Percentiles rank a stretch among this genome's conserved stretches.
phyloP scores from a whole-genome alignment of 35 echinoderm and acorn worm species.

The Nesometra sesokonis region DNA sequence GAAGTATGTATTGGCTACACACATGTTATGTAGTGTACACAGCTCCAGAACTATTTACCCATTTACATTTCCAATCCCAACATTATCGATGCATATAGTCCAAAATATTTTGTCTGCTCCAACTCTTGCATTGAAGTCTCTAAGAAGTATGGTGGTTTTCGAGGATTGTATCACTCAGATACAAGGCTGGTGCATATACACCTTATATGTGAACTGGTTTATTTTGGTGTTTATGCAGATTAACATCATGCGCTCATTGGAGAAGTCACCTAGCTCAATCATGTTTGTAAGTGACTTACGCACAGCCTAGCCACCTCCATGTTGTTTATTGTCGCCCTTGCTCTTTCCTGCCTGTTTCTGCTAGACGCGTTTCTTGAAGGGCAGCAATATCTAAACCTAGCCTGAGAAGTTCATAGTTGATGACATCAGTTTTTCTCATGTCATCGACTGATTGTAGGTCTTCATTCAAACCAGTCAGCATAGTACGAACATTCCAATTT shows the following conservation, averaged over 20 bases:
- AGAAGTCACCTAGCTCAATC: background rate
- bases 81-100: background rate
- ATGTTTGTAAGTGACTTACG: conserved; percentile 1
- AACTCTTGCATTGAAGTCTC: conserved; percentile 23
- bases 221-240: background rate
- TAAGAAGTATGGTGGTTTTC: conserved; percentile 4
- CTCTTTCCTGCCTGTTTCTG: background rate
- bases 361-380: conserved; percentile 15
- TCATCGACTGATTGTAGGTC: conserved; percentile 5
- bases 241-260: background rate
- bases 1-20: too few species aligned
- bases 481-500: background rate
- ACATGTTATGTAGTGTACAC: too few species aligned
- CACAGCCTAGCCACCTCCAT: conserved; percentile 23
- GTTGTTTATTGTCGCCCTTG: background rate
- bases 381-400: conserved; percentile 6
- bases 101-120: conserved; percentile 4
- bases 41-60: background rate
- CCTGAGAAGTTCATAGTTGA: background rate
- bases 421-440: background rate
- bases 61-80: background rate
- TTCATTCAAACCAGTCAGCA: background rate
- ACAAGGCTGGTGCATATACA: conserved; percentile 20
- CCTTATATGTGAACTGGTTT: background rate
- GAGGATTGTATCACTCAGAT: background rate